Base-by-base conservation (phyloP, 2,113 vertebrate genomes). In the Prionailurus viverrinus region DNA sequence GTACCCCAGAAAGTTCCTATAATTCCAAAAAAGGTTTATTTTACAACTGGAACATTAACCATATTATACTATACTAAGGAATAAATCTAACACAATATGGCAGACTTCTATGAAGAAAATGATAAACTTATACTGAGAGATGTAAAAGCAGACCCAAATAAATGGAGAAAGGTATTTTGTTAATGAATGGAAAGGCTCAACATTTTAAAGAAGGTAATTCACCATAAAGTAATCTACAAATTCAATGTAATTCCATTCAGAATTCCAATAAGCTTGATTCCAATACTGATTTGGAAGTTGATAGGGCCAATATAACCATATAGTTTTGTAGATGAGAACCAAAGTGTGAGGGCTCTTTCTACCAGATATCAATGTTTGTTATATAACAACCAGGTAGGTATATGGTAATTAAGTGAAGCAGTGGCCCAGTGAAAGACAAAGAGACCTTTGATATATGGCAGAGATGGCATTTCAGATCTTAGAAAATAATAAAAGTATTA, bases 71-170 rank as follows among this genome's bases (percentile, higher is more conserved):
- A 1, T 91, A 89, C 25, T 10, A 41, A 66, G 63, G 23, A 92
- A 63, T 89, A 89, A 55, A 58, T 79, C 68, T 80, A 25, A 94
- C 5, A 84, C 68, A 92, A 89, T 84, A 31, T 79, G 27, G 76
- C 82, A 69, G 14, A 73, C 31, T n/a, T 90, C 63, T 53, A 29
- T 79, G 33, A 66, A 83, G 48, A 55, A 93, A 91, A 51, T 86
- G 48, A 76, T 73, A 48, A 80, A 88, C 15, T 39, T 85, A 33
- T 12, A 45, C 21, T 84, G 68, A 65, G 51, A 88, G 19, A 41
- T 80, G 73, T 80, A 55, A 58, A 61, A 84, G 11, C 73, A 93
- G 39, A 73, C 51, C 58, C 69, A 76, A 78, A 76, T 74, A 89
- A 74, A 48, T 51, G 41, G 25, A 87, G 15, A 86, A 68, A 36